These are phyloP conservation scores for Syrphus vitripennis DNA, from an alignment of 2,888 invertebrate species.

Conservation along the genomic window DNA sequence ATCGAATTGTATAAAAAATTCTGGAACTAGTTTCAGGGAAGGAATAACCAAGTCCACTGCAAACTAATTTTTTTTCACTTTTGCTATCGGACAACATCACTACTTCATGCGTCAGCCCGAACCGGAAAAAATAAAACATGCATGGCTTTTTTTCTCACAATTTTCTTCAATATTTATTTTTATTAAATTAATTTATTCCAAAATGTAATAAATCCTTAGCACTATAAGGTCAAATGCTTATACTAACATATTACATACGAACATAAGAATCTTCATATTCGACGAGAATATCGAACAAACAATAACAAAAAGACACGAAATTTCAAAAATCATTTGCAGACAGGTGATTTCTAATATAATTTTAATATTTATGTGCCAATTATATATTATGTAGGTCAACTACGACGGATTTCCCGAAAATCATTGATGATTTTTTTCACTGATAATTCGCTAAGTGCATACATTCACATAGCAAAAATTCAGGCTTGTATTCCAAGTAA, in stretches of 20 bases:
- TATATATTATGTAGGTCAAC: conserved; percentile 27
- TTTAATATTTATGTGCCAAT: conserved; percentile 11
- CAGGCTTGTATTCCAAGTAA: neutral
- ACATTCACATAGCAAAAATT: neutral
- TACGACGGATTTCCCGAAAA: conserved; percentile 28
- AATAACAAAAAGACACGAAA: neutral
- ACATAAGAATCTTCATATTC: neutral
- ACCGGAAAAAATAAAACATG: neutral
- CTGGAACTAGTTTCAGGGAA: too few relatives aligned
- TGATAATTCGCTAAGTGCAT: neutral
- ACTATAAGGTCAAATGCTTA: neutral
- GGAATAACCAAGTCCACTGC: too few relatives aligned
- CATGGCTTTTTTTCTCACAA: neutral
- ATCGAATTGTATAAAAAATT: too few relatives aligned
- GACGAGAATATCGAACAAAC: neutral
- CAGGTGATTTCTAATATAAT: neutral
- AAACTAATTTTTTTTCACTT: too few relatives aligned
- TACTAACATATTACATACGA: neutral
- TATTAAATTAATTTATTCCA: neutral
- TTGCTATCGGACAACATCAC: neutral
- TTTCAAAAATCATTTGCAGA: neutral
- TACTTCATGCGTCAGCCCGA: neutral
- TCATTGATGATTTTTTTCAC: conserved; percentile 34
- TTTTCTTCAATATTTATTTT: neutral
- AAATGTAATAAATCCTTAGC: neutral